These are phyloP conservation scores for Albula glossodonta DNA, from an alignment of 2,113 vertebrate species.

Conservation along the genomic window DNA sequence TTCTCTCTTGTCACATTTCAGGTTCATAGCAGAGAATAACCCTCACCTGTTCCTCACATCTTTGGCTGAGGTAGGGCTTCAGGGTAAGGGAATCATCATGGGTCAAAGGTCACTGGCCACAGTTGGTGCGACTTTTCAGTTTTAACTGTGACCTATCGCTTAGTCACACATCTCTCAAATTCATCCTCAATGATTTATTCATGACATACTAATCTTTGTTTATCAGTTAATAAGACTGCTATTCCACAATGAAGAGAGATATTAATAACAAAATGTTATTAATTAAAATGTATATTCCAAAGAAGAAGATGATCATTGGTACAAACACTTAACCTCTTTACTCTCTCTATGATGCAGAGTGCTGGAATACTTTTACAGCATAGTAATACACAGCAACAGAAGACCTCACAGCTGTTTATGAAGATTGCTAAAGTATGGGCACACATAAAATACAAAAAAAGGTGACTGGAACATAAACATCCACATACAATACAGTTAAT, in stretches of 20 bases:
- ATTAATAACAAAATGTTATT: neutral
- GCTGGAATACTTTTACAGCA: too few relatives aligned
- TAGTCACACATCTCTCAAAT: neutral
- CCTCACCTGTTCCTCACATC: too few relatives aligned
- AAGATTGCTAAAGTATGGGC: too few relatives aligned
- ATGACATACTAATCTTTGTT: neutral
- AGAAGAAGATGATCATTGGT: too few relatives aligned
- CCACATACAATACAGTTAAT: too few relatives aligned
- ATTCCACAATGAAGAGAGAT: neutral
- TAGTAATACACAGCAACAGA: too few relatives aligned
- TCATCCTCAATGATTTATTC: neutral
- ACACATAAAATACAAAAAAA: too few relatives aligned
- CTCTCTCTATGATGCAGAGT: constrained; percentile 10
- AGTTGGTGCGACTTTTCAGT: neutral
- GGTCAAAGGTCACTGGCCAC: neutral
- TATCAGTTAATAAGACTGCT: neutral
- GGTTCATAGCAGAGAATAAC: too few relatives aligned
- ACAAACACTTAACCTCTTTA: neutral
- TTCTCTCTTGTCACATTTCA: too few relatives aligned
- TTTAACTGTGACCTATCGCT: neutral
- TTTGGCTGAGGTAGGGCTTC: too few relatives aligned
- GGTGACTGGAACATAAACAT: too few relatives aligned
- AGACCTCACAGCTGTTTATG: too few relatives aligned
- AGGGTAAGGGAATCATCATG: neutral
- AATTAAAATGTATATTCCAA: neutral